Evolutionary conservation across 2,797 vertebrate genomes (phyloP).

Genomic region (Alcedo atthis): DNA sequence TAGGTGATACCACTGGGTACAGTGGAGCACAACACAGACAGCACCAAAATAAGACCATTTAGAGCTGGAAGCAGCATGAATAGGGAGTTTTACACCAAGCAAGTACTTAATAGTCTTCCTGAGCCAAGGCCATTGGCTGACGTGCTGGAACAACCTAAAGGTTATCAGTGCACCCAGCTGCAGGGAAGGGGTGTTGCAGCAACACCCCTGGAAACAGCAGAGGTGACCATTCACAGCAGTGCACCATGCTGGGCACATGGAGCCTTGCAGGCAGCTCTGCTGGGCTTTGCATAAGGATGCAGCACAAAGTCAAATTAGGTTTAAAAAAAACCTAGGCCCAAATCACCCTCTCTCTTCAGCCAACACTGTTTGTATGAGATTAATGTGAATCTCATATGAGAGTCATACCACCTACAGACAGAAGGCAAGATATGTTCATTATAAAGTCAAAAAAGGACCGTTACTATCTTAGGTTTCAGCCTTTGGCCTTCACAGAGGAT

Average conservation of each 20-base stretch:
- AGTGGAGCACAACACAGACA: background rate
- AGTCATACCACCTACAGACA: background rate
- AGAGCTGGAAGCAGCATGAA: background rate
- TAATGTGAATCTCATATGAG: rapidly evolving
- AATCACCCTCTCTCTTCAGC: background rate
- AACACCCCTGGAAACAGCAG: background rate
- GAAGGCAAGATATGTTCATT: background rate
- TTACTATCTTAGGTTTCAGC: background rate
- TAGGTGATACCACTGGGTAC: background rate
- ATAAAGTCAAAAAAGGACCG: background rate
- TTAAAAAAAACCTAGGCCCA: background rate
- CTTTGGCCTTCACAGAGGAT: background rate
- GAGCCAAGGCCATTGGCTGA: background rate
- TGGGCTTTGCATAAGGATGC: background rate
- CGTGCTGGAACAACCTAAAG: background rate
- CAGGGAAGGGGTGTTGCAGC: rapidly evolving
- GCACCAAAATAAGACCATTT: background rate
- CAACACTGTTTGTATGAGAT: background rate
- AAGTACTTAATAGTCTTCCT: background rate
- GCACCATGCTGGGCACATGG: background rate
- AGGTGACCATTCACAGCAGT: background rate
- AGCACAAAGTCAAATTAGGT: background rate
- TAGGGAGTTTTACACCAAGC: background rate
- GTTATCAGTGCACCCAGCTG: rapidly evolving
- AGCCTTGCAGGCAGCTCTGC: background rate